Evolutionary conservation across 2,888 invertebrate genomes (phyloP), one percentile per base, ranked within the genome.

Genomic region (Hymenopus coronatus): DNA sequence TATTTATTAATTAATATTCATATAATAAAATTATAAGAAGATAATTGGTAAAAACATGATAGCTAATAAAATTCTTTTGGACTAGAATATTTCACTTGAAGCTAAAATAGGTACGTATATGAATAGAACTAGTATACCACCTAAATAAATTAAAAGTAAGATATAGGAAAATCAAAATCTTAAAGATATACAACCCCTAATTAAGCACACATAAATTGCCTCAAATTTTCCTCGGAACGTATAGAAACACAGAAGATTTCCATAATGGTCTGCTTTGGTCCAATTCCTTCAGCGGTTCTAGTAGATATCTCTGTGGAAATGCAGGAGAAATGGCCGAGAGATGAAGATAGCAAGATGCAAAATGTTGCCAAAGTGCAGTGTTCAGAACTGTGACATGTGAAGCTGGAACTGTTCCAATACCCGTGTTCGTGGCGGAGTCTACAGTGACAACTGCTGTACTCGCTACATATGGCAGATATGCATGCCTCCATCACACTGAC

Each of bases 341-440:
- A 40, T 85, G 54, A 85, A 85, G 85, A 40, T 25, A 86, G 28
- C 86, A 28, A 70, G 30, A 81, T 81, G 86, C 86, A 86, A 86
- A 86, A 28, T 86, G 86, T 86, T 86, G 86, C 86, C 86, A 86
- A 86, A 86, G 28, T 81, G 20, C 28, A 28, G 14, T 86, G 86
- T 86, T 54, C 28, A 70, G 86, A 81, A 70, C 81, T 70, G 28
- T 30, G 86, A 86, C 86, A 86, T 70, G 86, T 70, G 12, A 30
- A 25, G 70, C 28, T 86, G 86, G 86, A 86, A 86, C 86, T 81
- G 28, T 86, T 86, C 86, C 86, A 86, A n/a, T 70, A 86, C 70
- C 54, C 86, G 54, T 86, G 86, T 86, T 30, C 70, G 28, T 81
- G 81, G 54, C 54, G 25, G 20, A 70, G 54, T 4, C 54, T 33